Base-by-base conservation (phyloP, 2,797 vertebrate species). In the Poecilia gillii region DNA sequence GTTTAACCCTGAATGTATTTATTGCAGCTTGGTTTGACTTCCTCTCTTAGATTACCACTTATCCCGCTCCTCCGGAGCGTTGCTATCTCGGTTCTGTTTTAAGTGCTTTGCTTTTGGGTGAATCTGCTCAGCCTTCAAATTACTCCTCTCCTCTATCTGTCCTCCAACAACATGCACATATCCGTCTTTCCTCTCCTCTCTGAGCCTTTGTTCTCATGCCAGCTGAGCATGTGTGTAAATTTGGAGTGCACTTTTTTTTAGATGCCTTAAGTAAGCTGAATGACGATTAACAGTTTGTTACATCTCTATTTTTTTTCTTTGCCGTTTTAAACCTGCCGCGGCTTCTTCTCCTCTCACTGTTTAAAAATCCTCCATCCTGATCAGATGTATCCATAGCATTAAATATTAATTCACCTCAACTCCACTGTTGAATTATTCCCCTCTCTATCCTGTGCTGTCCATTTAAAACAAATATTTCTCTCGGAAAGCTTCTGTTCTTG, bases 351-450 rank as follows among this genome's bases (percentile, higher is more conserved):
- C 7, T 77, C 39, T 43, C 39, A 14, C 18, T 82, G 46, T 89
- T 89, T 93, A 68, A 88, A 88, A 87, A 77, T 81, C 80, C 72
- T 72, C 45, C 66, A 85, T 46, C 75, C 87, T 78, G 73, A 73
- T 88, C 79, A 59, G 85, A 85, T 83, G 85, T 81, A 20, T 75
- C 82, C 75, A 81, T 62, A 25, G 53, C 81, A 92, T 94, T 75
- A 91, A 93, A 91, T 90, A 91, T 93, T 94, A 79, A 93, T 92
- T 85, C 80, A 81, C 70, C 83, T 70, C 80, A 81, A 84, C 90
- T 91, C 87, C 84, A 78, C 80, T 81, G 76, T 73, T 83, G 82
- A 70, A 88, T 85, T 53, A 82, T 74, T 84, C 74, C 66, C 79
- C 79, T 81, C 53, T 79, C 78, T 81, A 57, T 59, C 79, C 75